Percentiles rank a stretch among this genome's conserved stretches.
Evolutionary conservation across 1,140 invertebrate species (phyloP).

Genomic region (Ladona fulva): DNA sequence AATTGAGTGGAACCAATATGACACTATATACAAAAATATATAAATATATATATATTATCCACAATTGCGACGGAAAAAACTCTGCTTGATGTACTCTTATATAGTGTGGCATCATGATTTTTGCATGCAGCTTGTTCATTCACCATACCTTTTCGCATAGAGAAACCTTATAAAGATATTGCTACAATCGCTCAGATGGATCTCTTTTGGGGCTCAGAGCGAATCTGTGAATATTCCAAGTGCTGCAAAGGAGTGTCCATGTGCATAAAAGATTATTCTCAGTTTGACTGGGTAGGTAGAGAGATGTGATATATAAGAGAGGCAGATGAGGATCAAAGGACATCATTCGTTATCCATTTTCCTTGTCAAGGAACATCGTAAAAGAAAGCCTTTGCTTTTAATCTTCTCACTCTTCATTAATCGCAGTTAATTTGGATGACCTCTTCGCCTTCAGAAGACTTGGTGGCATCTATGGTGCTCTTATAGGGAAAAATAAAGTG

Average conservation of each 20-base stretch:
- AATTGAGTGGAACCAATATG: background rate
- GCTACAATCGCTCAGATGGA: background rate
- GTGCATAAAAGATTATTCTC: background rate
- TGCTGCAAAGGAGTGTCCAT: background rate
- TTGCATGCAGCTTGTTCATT: slow-evolving; percentile 9
- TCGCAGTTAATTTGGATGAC: slow-evolving; percentile 6
- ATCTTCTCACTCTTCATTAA: background rate
- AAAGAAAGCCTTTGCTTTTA: background rate
- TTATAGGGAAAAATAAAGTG: background rate
- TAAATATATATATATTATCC: background rate
- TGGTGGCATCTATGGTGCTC: slow-evolving; percentile 8
- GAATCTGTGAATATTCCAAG: slow-evolving; percentile 6
- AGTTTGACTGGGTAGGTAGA: background rate
- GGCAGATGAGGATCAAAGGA: background rate
- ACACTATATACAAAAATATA: background rate
- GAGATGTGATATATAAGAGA: background rate
- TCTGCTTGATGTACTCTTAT: slow-evolving; percentile 3
- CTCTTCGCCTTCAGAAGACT: background rate
- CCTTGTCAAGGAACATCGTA: background rate
- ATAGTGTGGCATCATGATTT: slow-evolving; percentile 7
- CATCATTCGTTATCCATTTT: slow-evolving; percentile 1
- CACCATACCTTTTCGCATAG: background rate
- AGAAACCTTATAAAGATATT: background rate
- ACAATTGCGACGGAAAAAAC: background rate
- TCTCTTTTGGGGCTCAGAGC: background rate